A percentile compares a stretch with the other conserved stretches of the same genome.
Evolutionary conservation across 1,140 invertebrate genomes (phyloP).

Genomic region (Drosophila takahashii): DNA sequence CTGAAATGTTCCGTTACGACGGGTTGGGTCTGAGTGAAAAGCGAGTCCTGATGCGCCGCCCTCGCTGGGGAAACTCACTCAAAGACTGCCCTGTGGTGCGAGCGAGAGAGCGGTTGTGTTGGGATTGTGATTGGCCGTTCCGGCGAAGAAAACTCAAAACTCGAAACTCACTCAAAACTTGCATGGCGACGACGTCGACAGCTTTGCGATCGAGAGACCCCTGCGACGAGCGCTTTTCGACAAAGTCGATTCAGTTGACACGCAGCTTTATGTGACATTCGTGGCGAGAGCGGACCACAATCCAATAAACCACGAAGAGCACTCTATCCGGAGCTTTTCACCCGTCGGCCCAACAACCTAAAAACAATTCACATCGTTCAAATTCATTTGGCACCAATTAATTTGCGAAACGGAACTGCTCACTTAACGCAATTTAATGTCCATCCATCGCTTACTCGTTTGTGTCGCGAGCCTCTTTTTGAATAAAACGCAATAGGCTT

Average conservation of each 20-base stretch:
- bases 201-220: slow-evolving; percentile 28
- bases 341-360: slow-evolving; percentile 57
- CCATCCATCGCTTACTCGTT: slow-evolving; percentile 34
- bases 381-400: slow-evolving; percentile 73
- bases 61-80: slow-evolving; percentile 53
- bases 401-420: slow-evolving; percentile 79
- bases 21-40: slow-evolving; percentile 8
- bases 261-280: slow-evolving; percentile 77
- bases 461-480: slow-evolving; percentile 48
- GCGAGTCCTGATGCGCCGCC: slow-evolving; percentile 68
- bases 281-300: slow-evolving; percentile 66
- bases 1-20: slow-evolving; percentile 28
- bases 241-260: slow-evolving; percentile 64
- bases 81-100: neutral
- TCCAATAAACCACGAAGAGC: slow-evolving; percentile 20
- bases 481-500: slow-evolving; percentile 42
- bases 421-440: slow-evolving; percentile 55
- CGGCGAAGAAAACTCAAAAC: slow-evolving; percentile 13
- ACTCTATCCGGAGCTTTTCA: slow-evolving; percentile 27
- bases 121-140: neutral
- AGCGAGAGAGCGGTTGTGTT: slow-evolving; percentile 8
- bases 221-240: slow-evolving; percentile 52
- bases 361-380: slow-evolving; percentile 40
- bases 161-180: slow-evolving; percentile 36
- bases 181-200: slow-evolving; percentile 50